Evolutionary conservation across 2,888 invertebrate genomes (phyloP).

Genomic region (Pinctada fucata): DNA sequence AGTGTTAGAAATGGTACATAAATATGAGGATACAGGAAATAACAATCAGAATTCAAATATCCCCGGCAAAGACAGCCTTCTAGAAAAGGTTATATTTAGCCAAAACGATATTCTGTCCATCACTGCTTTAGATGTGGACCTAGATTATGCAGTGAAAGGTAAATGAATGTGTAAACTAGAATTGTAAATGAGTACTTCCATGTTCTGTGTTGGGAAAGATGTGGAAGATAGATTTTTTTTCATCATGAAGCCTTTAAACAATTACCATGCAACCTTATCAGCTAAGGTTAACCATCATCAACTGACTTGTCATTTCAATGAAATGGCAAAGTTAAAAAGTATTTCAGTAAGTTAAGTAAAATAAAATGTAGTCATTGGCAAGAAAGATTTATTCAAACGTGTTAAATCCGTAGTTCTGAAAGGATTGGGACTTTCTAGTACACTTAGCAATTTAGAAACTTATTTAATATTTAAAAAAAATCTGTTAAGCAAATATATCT

Average conservation of each 20-base stretch:
- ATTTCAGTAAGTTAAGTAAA: no score
- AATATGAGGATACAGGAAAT: slow-evolving; percentile 79
- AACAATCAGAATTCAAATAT: slow-evolving; percentile 42
- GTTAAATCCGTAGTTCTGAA: no score
- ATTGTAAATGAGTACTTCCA: no score
- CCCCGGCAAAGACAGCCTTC: slow-evolving; percentile 82
- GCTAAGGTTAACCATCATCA: no score
- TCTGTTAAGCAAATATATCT: neutral
- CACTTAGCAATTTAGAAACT: no score
- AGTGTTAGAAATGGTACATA: slow-evolving; percentile 91
- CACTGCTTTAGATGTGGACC: slow-evolving; percentile 89
- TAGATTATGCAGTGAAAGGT: slow-evolving; percentile 92
- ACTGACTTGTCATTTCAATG: neutral
- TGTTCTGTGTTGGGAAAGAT: no score
- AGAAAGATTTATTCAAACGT: no score
- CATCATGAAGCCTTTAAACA: neutral
- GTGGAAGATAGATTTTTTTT: slow-evolving; percentile 3
- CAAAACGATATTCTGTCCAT: slow-evolving; percentile 89
- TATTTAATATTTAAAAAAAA: no score
- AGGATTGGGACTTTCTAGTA: no score
- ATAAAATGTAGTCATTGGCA: no score
- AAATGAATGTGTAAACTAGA: slow-evolving; percentile 14
- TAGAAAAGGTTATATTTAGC: slow-evolving; percentile 90
- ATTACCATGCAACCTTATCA: no score
- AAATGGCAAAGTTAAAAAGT: neutral